These are phyloP conservation scores for Cyprinella venusta DNA, from an alignment of 2,797 vertebrate species.

Conservation along the genomic window DNA sequence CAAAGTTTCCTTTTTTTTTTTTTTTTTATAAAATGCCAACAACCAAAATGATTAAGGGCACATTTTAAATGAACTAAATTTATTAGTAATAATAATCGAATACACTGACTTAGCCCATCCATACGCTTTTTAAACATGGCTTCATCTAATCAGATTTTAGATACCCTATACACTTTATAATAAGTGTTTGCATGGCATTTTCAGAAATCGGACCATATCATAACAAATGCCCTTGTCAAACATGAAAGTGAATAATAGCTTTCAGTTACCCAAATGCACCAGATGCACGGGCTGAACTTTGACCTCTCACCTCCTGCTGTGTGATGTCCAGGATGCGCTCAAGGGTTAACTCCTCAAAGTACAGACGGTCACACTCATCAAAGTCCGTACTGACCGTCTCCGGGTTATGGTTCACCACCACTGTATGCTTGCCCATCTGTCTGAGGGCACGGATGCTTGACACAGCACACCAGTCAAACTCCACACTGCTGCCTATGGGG, in stretches of 20 bases:
- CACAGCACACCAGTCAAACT: conserved; percentile 97
- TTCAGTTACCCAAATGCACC: conserved; percentile 26
- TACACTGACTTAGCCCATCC: not conserved
- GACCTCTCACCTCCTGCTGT: conserved; percentile 87
- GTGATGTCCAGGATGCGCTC: conserved; percentile 95
- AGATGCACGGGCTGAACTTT: conserved; percentile 16
- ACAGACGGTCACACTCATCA: conserved; percentile 95
- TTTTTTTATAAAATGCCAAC: too few species aligned
- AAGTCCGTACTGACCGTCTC: conserved; percentile 98
- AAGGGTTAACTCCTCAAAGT: conserved; percentile 94
- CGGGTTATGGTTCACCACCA: conserved; percentile 95
- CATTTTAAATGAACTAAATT: not conserved
- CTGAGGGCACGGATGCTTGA: conserved; percentile 90
- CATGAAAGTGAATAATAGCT: not conserved
- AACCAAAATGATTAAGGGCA: not conserved
- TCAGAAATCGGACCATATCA: not conserved
- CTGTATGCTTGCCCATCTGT: conserved; percentile 88
- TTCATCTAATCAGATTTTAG: not conserved
- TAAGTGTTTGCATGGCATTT: not conserved
- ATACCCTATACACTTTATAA: not conserved
- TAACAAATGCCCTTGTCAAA: conserved; percentile 19
- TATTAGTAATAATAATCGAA: not conserved
- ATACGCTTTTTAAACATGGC: not conserved
- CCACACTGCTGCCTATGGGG: conserved; percentile 91
- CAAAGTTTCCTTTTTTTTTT: too few species aligned